Percentiles rank a stretch among this genome's conserved stretches.
phyloP scores from a whole-genome alignment of 2,888 invertebrate species.

The Allophyes oxyacanthae region DNA sequence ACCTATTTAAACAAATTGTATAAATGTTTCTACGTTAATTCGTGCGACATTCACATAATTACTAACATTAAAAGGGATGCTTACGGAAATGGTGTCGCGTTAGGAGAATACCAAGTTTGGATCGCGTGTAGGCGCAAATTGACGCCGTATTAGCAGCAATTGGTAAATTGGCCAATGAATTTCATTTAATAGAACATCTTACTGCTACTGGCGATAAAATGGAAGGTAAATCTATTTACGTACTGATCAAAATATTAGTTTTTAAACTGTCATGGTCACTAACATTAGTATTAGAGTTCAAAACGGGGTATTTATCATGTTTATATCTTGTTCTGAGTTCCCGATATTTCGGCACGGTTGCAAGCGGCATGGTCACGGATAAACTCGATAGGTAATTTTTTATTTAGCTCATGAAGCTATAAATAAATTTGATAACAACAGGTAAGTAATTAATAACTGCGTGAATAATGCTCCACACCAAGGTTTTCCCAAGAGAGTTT shows the following conservation, averaged over 20 bases:
- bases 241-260: no score
- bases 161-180: slow-evolving; percentile 70
- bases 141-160: slow-evolving; percentile 61
- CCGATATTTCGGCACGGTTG: no score
- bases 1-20: slow-evolving; percentile 35
- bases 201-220: slow-evolving; percentile 9
- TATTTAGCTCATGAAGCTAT: not conserved
- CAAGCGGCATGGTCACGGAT: no score
- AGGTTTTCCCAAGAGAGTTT: no score
- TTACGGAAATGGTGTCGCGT: slow-evolving; percentile 33
- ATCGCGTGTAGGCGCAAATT: slow-evolving; percentile 60
- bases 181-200: slow-evolving; percentile 40
- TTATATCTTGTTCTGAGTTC: no score
- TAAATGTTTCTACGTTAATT: slow-evolving; percentile 41
- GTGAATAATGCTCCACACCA: no score
- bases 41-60: slow-evolving; percentile 39
- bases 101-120: slow-evolving; percentile 42
- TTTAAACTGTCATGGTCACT: no score
- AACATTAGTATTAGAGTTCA: no score
- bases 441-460: no score
- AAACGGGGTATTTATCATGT: no score
- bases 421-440: not conserved
- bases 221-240: not conserved
- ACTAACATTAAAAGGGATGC: slow-evolving; percentile 38
- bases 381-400: no score